A percentile compares a stretch with the other conserved stretches of the same genome.
Conservation (phyloP, 2,888 invertebrate species). For the Anoncus sp. region DNA sequence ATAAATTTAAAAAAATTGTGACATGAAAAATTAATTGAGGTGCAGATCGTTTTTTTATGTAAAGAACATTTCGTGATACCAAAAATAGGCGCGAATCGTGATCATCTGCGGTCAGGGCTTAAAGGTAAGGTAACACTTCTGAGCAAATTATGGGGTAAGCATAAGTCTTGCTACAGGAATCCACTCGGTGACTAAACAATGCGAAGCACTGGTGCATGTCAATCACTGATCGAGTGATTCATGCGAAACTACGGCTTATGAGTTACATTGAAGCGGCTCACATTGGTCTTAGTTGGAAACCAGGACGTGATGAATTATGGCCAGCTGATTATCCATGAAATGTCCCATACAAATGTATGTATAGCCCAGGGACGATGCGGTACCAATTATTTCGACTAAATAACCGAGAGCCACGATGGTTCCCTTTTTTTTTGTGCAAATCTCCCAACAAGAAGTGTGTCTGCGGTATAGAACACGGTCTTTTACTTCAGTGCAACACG, state of each 20-base stretch:
- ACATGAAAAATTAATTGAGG: not conserved
- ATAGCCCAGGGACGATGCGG: constrained; percentile 14
- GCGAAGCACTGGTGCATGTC: not conserved
- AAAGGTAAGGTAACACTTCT: not conserved
- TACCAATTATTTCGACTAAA: constrained; percentile 71
- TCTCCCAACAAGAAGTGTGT: constrained; percentile 31
- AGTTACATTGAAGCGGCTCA: no score
- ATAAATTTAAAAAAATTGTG: not conserved
- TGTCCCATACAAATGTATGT: not conserved
- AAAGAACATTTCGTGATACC: not conserved
- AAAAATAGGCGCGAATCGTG: not conserved
- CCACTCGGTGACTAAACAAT: not conserved
- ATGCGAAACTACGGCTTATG: not conserved
- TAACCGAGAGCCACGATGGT: constrained; percentile 61
- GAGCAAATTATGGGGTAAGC: not conserved
- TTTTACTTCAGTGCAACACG: constrained; percentile 22
- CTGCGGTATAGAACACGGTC: constrained; percentile 15
- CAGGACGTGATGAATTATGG: no score
- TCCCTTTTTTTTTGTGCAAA: constrained; percentile 29
- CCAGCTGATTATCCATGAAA: not conserved
- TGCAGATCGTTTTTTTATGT: not conserved
- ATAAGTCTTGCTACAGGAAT: not conserved
- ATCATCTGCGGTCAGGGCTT: not conserved
- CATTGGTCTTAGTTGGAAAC: no score
- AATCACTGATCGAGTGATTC: not conserved